phyloP scores from a whole-genome alignment of 2,113 vertebrate species.

The Eleginops maclovinus region DNA sequence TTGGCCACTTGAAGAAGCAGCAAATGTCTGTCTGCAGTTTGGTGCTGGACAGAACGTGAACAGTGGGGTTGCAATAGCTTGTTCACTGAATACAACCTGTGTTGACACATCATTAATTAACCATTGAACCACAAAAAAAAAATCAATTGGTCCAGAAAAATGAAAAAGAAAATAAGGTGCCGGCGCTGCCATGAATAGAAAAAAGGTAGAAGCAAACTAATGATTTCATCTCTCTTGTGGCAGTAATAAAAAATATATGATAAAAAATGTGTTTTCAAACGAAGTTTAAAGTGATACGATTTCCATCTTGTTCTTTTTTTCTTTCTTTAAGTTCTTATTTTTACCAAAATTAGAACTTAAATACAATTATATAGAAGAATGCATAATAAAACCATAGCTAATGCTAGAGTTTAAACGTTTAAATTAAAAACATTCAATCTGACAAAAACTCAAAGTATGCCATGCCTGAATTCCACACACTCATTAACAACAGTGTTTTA shows the following conservation, averaged over 20 bases:
- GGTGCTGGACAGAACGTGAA: background rate
- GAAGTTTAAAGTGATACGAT: background rate
- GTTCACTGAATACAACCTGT: background rate
- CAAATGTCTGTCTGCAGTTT: conserved; percentile 2
- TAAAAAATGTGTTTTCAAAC: background rate
- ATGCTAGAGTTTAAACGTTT: too few species aligned
- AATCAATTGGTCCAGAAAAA: background rate
- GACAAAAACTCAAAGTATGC: background rate
- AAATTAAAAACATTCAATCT: background rate
- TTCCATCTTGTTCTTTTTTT: too few species aligned
- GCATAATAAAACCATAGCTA: too few species aligned
- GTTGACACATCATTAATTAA: background rate
- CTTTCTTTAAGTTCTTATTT: too few species aligned
- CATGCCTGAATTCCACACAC: background rate
- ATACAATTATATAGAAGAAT: too few species aligned
- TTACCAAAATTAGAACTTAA: too few species aligned
- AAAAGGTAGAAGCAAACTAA: background rate
- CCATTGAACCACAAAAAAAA: background rate
- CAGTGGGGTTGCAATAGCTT: background rate
- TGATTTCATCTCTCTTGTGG: background rate
- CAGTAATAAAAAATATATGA: background rate
- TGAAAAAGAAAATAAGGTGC: background rate
- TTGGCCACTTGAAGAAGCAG: background rate
- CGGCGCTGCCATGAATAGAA: background rate
- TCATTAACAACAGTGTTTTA: background rate